These are phyloP conservation scores for Chamaea fasciata DNA, from an alignment of 2,113 vertebrate genomes.

Conservation along the genomic window DNA sequence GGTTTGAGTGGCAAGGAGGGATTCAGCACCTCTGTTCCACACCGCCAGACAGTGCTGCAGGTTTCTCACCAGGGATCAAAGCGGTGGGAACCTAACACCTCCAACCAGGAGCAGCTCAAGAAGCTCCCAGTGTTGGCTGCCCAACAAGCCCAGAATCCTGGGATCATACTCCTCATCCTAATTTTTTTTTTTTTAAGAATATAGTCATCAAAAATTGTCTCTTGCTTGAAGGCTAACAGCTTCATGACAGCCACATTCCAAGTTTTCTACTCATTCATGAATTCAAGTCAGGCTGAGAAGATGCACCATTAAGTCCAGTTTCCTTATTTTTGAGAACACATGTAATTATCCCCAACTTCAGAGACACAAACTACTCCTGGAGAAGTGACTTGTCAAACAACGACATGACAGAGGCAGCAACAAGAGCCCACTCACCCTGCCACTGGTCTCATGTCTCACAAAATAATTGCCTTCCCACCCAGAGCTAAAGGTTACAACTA, in stretches of 20 bases:
- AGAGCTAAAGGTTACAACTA: constrained; percentile 18
- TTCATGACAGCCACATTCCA: neutral
- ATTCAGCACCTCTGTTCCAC: neutral
- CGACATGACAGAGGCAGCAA: neutral
- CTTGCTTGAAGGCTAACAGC: neutral
- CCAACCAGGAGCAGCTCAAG: neutral
- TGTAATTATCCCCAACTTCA: neutral
- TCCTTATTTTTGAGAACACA: neutral
- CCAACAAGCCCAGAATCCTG: neutral
- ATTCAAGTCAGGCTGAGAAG: neutral
- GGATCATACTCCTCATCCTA: neutral
- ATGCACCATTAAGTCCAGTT: neutral
- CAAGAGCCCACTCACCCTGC: neutral
- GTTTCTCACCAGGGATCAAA: neutral
- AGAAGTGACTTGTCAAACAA: neutral
- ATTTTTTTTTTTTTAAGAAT: neutral
- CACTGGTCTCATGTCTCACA: neutral
- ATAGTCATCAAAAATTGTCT: neutral
- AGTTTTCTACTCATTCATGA: neutral
- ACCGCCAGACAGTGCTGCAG: neutral
- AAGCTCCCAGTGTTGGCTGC: neutral
- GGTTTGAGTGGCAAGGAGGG: neutral
- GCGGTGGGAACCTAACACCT: neutral
- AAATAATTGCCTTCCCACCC: constrained; percentile 17
- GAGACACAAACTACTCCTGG: neutral